Conservation (phyloP, 2,797 vertebrate species). For the Anguilla anguilla region DNA sequence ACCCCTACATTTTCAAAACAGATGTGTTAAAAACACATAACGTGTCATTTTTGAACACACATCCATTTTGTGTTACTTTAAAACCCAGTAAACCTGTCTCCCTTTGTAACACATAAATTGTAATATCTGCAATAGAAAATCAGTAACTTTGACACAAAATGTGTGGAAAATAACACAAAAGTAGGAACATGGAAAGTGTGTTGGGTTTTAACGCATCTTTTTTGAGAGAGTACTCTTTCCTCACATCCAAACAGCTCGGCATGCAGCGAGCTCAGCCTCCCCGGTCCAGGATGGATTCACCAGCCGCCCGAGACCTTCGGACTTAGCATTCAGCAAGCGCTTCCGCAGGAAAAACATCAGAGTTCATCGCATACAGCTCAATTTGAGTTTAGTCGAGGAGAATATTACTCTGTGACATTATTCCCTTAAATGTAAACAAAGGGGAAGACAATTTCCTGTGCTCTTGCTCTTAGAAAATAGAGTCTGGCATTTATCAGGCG, state of each 20-base stretch:
- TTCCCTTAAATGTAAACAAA: conserved; percentile 43
- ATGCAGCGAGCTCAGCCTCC: background rate
- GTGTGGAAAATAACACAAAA: too few species aligned
- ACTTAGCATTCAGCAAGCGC: background rate
- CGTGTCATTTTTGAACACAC: too few species aligned
- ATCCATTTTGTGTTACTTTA: too few species aligned
- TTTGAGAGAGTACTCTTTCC: too few species aligned
- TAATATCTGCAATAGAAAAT: too few species aligned
- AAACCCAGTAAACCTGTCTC: too few species aligned
- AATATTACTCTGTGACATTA: conserved; percentile 40
- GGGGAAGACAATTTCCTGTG: conserved; percentile 37
- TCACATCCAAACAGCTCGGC: background rate
- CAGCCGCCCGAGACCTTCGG: background rate
- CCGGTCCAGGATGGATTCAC: background rate
- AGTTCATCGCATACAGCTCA: background rate
- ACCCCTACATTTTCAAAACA: background rate
- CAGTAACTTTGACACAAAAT: too few species aligned
- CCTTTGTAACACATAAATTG: too few species aligned
- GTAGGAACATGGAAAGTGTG: too few species aligned
- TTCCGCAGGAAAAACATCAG: conserved; percentile 16
- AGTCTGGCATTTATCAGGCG: conserved; percentile 38
- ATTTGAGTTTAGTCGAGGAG: conserved; percentile 15
- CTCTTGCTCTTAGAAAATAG: conserved; percentile 29
- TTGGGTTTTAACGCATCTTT: too few species aligned
- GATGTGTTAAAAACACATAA: too few species aligned